A percentile compares a stretch with the other conserved stretches of the same genome.
Evolutionary conservation across 2,888 invertebrate genomes (phyloP).

Genomic region (Bursaphelenchus okinawaensis): DNA sequence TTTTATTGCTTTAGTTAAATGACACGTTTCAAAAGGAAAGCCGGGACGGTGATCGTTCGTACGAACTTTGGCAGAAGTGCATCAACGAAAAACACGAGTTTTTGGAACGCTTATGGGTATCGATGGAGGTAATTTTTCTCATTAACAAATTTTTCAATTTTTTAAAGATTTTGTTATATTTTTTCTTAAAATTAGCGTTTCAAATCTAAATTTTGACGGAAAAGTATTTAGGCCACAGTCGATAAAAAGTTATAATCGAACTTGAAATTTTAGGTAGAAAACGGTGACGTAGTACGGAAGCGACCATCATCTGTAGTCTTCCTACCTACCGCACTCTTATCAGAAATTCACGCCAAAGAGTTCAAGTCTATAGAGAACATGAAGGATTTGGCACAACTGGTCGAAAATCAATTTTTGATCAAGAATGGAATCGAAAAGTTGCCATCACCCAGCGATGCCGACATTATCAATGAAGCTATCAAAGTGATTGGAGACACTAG

Average conservation of each 20-base stretch:
- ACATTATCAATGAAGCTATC: background rate
- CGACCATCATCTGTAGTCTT: constrained; percentile 37
- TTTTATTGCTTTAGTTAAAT: constrained; percentile 21
- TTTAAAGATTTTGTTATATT: background rate
- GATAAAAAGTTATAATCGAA: background rate
- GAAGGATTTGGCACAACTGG: constrained; percentile 16
- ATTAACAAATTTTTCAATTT: too few relatives aligned
- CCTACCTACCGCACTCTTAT: constrained; percentile 37
- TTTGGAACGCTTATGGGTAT: constrained; percentile 26
- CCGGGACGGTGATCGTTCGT: constrained; percentile 21
- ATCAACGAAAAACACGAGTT: constrained; percentile 28
- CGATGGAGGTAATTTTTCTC: constrained; percentile 24
- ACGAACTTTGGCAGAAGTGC: constrained; percentile 18
- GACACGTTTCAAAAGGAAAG: constrained; percentile 18
- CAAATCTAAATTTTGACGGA: too few relatives aligned
- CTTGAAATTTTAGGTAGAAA: constrained; percentile 18
- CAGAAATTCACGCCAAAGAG: constrained; percentile 38
- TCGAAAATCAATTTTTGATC: background rate
- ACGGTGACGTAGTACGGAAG: constrained; percentile 22
- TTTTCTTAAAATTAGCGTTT: too few relatives aligned
- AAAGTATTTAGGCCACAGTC: background rate
- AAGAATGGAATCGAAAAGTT: background rate
- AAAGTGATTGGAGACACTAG: background rate
- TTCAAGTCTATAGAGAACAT: constrained; percentile 24
- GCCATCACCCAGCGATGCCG: background rate